Percentiles rank a stretch among this genome's conserved stretches.
These are phyloP conservation scores for Beris chalybata DNA, from an alignment of 2,888 invertebrate species.

Conservation along the genomic window DNA sequence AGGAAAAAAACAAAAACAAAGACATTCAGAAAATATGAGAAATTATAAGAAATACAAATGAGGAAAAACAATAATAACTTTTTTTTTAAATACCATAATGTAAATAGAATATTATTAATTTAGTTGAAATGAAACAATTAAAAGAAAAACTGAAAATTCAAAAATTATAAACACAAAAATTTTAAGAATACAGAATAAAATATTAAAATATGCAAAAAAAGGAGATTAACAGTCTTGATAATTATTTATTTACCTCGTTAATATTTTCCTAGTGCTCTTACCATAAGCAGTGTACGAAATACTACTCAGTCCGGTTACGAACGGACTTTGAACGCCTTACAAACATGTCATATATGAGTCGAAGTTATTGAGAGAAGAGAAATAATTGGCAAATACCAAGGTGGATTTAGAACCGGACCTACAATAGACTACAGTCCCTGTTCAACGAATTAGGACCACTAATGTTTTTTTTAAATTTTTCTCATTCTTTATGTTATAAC, in stretches of 20 bases:
- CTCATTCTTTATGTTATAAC: no score
- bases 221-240: conserved; percentile 1
- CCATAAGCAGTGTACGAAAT: no score
- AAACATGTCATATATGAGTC: no score
- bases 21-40: not conserved
- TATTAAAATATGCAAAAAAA: conserved; percentile 16
- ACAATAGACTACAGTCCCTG: no score
- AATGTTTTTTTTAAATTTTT: no score
- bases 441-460: no score
- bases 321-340: no score
- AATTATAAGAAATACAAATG: not conserved
- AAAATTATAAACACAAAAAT: conserved; percentile 29
- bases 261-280: not conserved
- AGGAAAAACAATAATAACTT: conserved; percentile 16
- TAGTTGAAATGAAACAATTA: conserved; percentile 21
- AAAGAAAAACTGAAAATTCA: not conserved
- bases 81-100: conserved; percentile 25
- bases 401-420: no score
- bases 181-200: conserved; percentile 33
- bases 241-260: not conserved
- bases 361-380: no score
- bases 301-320: no score
- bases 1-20: not conserved
- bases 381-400: no score
- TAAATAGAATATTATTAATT: conserved; percentile 33